phyloP scores from a whole-genome alignment of 2,888 invertebrate genomes.

The Catocala fraxini region DNA sequence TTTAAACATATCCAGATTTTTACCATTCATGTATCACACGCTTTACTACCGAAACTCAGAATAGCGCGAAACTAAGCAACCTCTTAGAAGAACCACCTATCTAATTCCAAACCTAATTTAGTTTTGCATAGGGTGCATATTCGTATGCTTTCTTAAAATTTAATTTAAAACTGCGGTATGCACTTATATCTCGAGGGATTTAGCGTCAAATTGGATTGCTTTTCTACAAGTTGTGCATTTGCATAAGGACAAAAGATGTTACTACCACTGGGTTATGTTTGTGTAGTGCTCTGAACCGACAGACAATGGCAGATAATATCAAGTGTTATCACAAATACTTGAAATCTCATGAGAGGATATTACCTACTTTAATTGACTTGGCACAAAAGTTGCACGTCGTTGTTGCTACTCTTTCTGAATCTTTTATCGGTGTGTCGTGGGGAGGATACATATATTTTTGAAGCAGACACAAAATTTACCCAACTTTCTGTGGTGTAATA shows the following conservation, averaged over 20 bases:
- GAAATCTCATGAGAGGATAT: too few species aligned
- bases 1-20: slow-evolving; percentile 41
- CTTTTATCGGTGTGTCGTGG: too few species aligned
- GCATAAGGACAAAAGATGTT: slow-evolving; percentile 72
- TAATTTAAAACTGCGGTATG: slow-evolving; percentile 78
- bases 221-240: slow-evolving; percentile 79
- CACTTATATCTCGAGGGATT: slow-evolving; percentile 74
- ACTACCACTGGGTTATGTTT: slow-evolving; percentile 32
- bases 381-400: neutral
- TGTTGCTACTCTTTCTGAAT: too few species aligned
- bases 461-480: too few species aligned
- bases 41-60: slow-evolving; percentile 50
- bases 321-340: slow-evolving; percentile 11
- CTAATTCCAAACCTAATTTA: slow-evolving; percentile 46
- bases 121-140: slow-evolving; percentile 51
- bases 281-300: slow-evolving; percentile 20
- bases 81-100: slow-evolving; percentile 38
- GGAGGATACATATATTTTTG: too few species aligned
- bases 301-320: slow-evolving; percentile 25
- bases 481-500: too few species aligned
- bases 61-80: slow-evolving; percentile 54
- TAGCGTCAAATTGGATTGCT: slow-evolving; percentile 80
- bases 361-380: neutral
- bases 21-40: slow-evolving; percentile 44
- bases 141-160: slow-evolving; percentile 56